Conservation (phyloP, 2,113 vertebrate genomes). For the Phyllostomus hastatus region DNA sequence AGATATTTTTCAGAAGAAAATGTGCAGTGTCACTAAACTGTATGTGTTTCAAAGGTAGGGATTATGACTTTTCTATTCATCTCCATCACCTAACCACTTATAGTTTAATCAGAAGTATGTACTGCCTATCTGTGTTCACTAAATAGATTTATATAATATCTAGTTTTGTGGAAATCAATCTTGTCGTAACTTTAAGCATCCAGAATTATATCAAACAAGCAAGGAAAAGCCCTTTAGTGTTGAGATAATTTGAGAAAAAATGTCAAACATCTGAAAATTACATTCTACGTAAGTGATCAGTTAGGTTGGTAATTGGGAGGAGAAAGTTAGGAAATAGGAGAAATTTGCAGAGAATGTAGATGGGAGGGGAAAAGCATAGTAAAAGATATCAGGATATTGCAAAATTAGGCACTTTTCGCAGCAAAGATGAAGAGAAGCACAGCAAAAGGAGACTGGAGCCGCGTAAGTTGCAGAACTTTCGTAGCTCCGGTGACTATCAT, state of each 20-base stretch:
- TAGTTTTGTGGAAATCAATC: neutral
- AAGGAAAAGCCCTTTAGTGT: neutral
- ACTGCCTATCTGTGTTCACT: neutral
- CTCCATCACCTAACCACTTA: conserved; percentile 18
- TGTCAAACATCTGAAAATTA: neutral
- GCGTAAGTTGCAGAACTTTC: neutral
- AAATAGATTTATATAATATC: neutral
- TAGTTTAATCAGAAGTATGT: neutral
- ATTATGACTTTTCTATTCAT: conserved; percentile 33
- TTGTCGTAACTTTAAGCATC: neutral
- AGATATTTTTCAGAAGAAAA: conserved; percentile 32
- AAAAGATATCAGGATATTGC: neutral
- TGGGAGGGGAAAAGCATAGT: neutral
- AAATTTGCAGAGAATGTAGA: neutral
- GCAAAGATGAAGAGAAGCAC: neutral
- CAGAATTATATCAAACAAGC: neutral
- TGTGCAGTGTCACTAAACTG: neutral
- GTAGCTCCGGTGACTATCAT: neutral
- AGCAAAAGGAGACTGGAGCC: neutral
- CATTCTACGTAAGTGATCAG: neutral
- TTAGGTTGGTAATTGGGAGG: neutral
- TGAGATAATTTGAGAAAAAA: neutral
- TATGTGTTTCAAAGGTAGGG: neutral
- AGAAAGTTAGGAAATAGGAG: conserved; percentile 5
- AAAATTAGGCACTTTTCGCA: neutral